phyloP scores from a whole-genome alignment of 2,888 invertebrate species.

The Agrilus cyanescens region DNA sequence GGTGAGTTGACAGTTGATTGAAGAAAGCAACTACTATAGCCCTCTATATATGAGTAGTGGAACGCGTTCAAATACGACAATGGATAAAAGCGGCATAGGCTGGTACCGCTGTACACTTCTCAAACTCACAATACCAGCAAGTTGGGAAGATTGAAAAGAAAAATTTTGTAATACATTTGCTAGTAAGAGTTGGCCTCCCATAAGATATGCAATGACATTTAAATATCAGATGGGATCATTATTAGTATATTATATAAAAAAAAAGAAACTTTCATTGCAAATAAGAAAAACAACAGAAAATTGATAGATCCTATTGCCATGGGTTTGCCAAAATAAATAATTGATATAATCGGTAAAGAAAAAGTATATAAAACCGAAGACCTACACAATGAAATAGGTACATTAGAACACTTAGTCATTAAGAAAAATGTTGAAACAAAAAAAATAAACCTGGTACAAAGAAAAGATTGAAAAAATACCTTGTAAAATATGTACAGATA shows the following conservation, averaged over 20 bases:
- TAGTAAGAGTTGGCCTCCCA: conserved; percentile 18
- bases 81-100: conserved; percentile 14
- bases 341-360: conserved; percentile 15
- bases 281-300: conserved; percentile 2
- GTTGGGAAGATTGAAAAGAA: conserved; percentile 18
- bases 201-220: conserved; percentile 15
- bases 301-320: conserved; percentile 5
- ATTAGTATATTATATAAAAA: conserved; percentile 18
- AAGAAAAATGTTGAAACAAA: conserved; percentile 11
- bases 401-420: conserved; percentile 5
- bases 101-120: conserved; percentile 15
- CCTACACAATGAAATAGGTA: no score
- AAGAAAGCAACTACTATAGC: no score
- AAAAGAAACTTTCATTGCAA: conserved; percentile 8
- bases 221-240: conserved; percentile 18
- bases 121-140: conserved; percentile 13
- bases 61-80: conserved; percentile 7
- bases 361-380: conserved; percentile 2
- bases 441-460: no score
- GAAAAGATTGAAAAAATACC: conserved; percentile 16
- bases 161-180: conserved; percentile 18
- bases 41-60: no score
- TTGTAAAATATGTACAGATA: conserved; percentile 16
- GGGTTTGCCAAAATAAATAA: conserved; percentile 15
- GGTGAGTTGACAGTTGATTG: no score